Evolutionary conservation across 2,888 invertebrate species (phyloP).

Genomic region (Andrena camellia): DNA sequence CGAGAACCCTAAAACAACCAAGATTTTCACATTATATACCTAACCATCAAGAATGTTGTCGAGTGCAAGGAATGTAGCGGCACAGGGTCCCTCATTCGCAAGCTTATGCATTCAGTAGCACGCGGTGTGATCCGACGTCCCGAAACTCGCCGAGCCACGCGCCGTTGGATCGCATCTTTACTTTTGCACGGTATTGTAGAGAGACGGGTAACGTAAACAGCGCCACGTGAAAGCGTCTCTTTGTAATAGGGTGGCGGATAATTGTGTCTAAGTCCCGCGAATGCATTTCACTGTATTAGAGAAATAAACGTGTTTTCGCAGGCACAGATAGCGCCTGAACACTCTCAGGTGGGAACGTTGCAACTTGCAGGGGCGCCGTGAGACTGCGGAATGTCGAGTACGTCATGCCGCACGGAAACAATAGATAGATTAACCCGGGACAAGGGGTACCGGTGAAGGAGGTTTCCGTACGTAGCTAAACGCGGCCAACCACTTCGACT

Average conservation of each 20-base stretch:
- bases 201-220: constrained; percentile 29
- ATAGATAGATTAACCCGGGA: constrained; percentile 51
- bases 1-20: no score
- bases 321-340: neutral
- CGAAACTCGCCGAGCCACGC: no score
- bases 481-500: constrained; percentile 48
- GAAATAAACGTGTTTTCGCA: constrained; percentile 48
- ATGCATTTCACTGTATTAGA: constrained; percentile 36
- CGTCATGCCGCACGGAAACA: constrained; percentile 39
- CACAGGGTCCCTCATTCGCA: no score
- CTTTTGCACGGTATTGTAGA: neutral
- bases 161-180: no score
- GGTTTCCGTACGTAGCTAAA: constrained; percentile 48
- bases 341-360: constrained; percentile 44
- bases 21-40: no score
- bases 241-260: constrained; percentile 58
- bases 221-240: constrained; percentile 37
- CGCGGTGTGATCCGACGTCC: no score
- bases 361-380: constrained; percentile 21
- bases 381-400: constrained; percentile 31
- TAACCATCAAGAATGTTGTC: no score
- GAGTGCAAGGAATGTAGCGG: no score
- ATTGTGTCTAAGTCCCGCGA: constrained; percentile 58
- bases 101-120: no score
- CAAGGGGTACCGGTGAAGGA: constrained; percentile 34